Base-by-base conservation (phyloP, 2,113 vertebrate genomes). In the Larimichthys crocea region DNA sequence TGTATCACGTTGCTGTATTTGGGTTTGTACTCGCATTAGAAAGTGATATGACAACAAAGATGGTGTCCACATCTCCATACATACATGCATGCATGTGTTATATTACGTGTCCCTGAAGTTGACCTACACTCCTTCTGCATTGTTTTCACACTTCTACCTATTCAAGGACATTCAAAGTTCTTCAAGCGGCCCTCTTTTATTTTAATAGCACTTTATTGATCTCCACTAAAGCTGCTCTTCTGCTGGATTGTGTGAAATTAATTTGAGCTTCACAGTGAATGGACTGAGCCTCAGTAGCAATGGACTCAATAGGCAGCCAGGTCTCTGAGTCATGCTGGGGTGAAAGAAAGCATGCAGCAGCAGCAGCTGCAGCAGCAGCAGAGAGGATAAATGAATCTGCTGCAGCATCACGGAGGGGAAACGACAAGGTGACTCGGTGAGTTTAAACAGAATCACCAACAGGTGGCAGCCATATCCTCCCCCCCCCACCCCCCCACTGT, bases 371-470 rank as follows among this genome's bases (percentile, higher is more conserved):
- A 48, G 81, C 24, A 24, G 24, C 74, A 81, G 70, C 77, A 31
- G 24, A 73, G 74, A 80, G 80, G 82, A 76, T 65, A 77, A 83
- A 86, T 53, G 78, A 86, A 78, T 74, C 79, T 77, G 74, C 90
- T 76, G 90, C 86, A 79, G 80, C 86, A 67, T 75, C 80, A 76
- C 62, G 4, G 70, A 85, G 85, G 50, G 65, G 65, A 87, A 75
- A 70, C 22, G 16, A 61, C 88, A 92, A 91, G 91, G 91, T 90
- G 91, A 90, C 85, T 63, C 82, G 48, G 60, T 83, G 83, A 90
- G 74, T 75, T 72, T 76, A 5, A 73, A 42, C 76, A 50, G 35
- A 68, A 48, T 76, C 46, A 20, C 91, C 93, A 91, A 93, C 92
- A 93, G 92, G 92, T 92, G 92, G 90, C 90, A 86, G 74, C 76